Conservation (phyloP, 1,140 invertebrate species). For the Pseudoatta argentina region DNA sequence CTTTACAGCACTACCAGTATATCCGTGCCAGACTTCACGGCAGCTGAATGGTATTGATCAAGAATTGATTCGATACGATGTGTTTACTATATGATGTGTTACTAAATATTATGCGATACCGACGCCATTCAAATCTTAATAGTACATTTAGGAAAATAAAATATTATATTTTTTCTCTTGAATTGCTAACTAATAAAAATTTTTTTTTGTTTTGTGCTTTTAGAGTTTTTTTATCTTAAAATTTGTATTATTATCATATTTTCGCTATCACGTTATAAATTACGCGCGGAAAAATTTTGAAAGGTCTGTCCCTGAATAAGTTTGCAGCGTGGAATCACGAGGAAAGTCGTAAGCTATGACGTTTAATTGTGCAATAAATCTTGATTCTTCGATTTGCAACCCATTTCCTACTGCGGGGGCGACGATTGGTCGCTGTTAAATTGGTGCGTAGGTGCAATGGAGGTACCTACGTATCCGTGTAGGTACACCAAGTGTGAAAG, state of each 20-base stretch:
- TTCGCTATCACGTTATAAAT: not conserved
- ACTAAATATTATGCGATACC: slow-evolving; percentile 9
- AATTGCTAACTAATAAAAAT: not conserved
- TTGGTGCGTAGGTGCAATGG: slow-evolving; percentile 83
- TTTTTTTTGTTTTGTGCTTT: not conserved
- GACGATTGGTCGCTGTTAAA: slow-evolving; percentile 83
- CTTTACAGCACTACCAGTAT: slow-evolving; percentile 4
- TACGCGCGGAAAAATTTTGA: slow-evolving; percentile 8
- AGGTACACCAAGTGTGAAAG: slow-evolving; percentile 84
- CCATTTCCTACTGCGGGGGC: slow-evolving; percentile 85
- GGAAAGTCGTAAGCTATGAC: slow-evolving; percentile 82
- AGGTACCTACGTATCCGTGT: slow-evolving; percentile 81
- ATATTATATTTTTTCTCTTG: not conserved
- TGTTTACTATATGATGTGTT: not conserved
- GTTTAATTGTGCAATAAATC: slow-evolving; percentile 86
- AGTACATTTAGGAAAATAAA: not conserved
- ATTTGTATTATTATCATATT: not conserved
- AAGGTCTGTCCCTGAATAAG: slow-evolving; percentile 70
- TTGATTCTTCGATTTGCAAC: slow-evolving; percentile 85
- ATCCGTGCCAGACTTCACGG: not conserved
- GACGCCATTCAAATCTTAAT: slow-evolving; percentile 2
- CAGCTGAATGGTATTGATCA: slow-evolving; percentile 30
- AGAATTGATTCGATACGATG: slow-evolving; percentile 44
- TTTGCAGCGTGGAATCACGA: slow-evolving; percentile 75
- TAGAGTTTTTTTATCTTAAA: not conserved